Conservation (phyloP, 1,140 invertebrate genomes). For the Samia ricini region DNA sequence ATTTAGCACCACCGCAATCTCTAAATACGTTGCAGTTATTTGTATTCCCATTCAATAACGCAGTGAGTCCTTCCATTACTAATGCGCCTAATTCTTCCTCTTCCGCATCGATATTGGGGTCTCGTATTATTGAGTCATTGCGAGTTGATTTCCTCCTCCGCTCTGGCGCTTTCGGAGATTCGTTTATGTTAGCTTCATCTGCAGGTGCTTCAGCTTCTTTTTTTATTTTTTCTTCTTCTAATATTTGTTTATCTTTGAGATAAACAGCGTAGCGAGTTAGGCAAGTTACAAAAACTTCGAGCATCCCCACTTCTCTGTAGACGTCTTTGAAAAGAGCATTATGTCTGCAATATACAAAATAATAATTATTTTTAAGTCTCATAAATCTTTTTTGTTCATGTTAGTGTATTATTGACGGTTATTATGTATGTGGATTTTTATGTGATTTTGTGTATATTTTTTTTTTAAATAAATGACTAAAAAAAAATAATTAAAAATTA, state of each 20-base stretch:
- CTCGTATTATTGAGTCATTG: slow-evolving; percentile 75
- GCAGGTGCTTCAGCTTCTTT: slow-evolving; percentile 34
- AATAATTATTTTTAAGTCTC: neutral
- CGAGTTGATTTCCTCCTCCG: slow-evolving; percentile 55
- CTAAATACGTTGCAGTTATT: slow-evolving; percentile 95
- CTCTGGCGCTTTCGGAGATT: slow-evolving; percentile 59
- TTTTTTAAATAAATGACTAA: no score
- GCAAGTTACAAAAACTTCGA: slow-evolving; percentile 98
- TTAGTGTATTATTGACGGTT: no score
- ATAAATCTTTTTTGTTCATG: no score
- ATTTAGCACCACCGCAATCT: slow-evolving; percentile 94
- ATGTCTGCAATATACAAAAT: slow-evolving; percentile 79
- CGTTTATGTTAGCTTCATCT: slow-evolving; percentile 19
- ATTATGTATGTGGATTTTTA: no score
- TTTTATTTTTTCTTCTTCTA: slow-evolving; percentile 58
- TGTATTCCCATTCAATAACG: slow-evolving; percentile 87
- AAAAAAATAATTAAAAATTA: no score
- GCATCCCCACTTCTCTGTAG: slow-evolving; percentile 97
- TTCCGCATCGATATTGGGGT: slow-evolving; percentile 72
- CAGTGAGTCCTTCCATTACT: slow-evolving; percentile 92
- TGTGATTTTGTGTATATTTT: no score
- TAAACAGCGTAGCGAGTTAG: slow-evolving; percentile 90
- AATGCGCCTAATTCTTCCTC: slow-evolving; percentile 89
- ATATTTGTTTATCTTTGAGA: slow-evolving; percentile 83
- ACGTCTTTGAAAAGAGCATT: slow-evolving; percentile 98